Percentiles rank a stretch among this genome's conserved stretches.
phyloP scores from a whole-genome alignment of 2,797 vertebrate species.

The Centropyge bicolor region DNA sequence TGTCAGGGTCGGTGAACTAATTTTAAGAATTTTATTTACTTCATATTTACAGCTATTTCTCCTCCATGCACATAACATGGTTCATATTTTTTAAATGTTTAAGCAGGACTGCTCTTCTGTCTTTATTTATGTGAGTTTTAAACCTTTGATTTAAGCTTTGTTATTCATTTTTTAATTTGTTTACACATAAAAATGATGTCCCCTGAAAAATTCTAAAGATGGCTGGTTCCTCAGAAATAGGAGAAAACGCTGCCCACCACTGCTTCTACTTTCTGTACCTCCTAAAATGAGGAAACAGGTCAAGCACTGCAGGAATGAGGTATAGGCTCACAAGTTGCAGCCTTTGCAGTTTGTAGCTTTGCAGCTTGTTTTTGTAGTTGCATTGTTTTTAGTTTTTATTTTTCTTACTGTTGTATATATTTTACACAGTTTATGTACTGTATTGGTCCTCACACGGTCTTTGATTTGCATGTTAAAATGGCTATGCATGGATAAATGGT shows the following conservation, averaged over 20 bases:
- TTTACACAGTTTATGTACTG: not conserved
- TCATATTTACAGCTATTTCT: not conserved
- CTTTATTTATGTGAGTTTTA: not conserved
- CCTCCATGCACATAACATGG: not conserved
- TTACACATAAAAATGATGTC: not conserved
- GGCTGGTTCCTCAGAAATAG: not conserved
- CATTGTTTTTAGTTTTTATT: not conserved
- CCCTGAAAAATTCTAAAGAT: not conserved
- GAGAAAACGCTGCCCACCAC: not conserved
- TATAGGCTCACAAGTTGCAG: no score
- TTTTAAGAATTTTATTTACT: not conserved
- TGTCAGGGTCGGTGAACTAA: no score
- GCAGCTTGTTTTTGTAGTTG: not conserved
- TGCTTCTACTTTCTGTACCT: not conserved
- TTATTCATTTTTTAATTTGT: not conserved
- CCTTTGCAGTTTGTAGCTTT: not conserved
- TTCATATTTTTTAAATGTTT: no score
- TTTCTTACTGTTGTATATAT: not conserved
- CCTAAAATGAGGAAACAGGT: conserved; percentile 23
- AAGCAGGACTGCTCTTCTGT: no score
- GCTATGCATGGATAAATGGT: no score
- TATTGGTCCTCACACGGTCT: not conserved
- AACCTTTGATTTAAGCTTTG: not conserved
- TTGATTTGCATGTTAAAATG: not conserved
- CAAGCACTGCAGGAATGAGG: not conserved